These are phyloP conservation scores for Agrochola circellaris DNA, from an alignment of 2,888 invertebrate genomes.

Conservation along the genomic window DNA sequence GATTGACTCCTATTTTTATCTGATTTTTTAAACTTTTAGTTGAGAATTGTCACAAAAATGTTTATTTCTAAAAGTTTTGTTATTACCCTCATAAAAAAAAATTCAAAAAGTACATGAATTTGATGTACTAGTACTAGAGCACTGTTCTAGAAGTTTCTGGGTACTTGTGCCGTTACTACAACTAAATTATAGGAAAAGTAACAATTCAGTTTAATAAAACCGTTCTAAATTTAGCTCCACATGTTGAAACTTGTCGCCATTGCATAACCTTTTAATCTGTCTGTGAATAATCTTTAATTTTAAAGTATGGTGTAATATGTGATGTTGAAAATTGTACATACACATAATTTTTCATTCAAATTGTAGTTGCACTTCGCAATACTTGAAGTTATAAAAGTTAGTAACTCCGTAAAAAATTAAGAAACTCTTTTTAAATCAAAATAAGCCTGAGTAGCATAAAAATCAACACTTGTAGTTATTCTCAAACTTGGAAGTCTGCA, in stretches of 20 bases:
- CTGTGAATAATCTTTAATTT: conserved; percentile 25
- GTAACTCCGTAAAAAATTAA: accelerated
- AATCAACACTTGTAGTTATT: not conserved
- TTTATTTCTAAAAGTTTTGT: not conserved
- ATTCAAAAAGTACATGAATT: not conserved
- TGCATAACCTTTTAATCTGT: conserved; percentile 44
- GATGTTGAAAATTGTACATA: not conserved
- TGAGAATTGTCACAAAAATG: not conserved
- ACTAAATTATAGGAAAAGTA: not conserved
- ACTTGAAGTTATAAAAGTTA: not conserved
- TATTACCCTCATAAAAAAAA: not conserved
- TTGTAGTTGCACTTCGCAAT: not conserved
- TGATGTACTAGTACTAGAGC: no score
- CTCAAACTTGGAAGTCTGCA: no score
- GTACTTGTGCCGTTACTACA: not conserved
- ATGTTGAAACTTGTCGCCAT: conserved; percentile 41
- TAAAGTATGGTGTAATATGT: conserved; percentile 15
- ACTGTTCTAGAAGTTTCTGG: conserved; percentile 45
- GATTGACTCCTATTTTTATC: conserved; percentile 2
- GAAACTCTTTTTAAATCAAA: not conserved
- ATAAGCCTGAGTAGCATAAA: no score
- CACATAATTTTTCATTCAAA: not conserved
- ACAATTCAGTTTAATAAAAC: conserved; percentile 2
- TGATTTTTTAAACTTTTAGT: not conserved
- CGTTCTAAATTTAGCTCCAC: conserved; percentile 41